phyloP scores from a whole-genome alignment of 2,888 invertebrate species.

The Spatulosminthurus flaviceps region DNA sequence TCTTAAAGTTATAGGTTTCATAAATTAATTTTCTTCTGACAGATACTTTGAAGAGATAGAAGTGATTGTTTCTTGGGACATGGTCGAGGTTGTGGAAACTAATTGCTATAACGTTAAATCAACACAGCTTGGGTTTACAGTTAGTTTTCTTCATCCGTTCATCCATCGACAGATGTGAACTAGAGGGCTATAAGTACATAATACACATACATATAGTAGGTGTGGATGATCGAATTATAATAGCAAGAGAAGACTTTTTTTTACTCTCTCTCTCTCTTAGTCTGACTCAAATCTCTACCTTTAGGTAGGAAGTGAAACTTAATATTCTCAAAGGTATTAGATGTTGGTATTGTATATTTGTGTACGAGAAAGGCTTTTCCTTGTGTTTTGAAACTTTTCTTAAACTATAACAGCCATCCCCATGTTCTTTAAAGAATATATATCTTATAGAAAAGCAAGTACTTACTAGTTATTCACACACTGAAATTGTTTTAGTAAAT shows the following conservation, averaged over 20 bases:
- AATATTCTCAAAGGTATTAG: constrained; percentile 2
- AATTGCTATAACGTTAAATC: constrained; percentile 15
- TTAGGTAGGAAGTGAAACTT: constrained; percentile 25
- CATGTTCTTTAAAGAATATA: too few relatives aligned
- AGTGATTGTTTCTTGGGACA: not conserved
- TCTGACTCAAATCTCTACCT: not conserved
- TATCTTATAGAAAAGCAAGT: too few relatives aligned
- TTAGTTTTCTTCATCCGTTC: not conserved
- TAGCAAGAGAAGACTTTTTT: not conserved
- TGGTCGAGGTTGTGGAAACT: constrained; percentile 9
- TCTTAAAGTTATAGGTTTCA: not conserved
- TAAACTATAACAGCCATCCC: too few relatives aligned
- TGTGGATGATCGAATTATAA: not conserved
- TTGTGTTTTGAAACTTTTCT: too few relatives aligned
- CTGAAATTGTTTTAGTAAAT: too few relatives aligned
- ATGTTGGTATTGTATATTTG: not conserved
- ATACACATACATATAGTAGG: too few relatives aligned
- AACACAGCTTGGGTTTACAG: constrained; percentile 41
- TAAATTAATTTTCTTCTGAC: constrained; percentile 3
- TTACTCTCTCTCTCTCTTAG: not conserved
- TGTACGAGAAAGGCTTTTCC: not conserved
- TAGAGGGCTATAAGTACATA: not conserved
- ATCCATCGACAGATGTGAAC: constrained; percentile 4
- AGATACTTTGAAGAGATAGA: not conserved
- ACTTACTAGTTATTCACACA: too few relatives aligned